Evolutionary conservation across 2,888 invertebrate species (phyloP), one percentile per base, ranked within the genome.

Genomic region (Synanthedon myopaeformis): DNA sequence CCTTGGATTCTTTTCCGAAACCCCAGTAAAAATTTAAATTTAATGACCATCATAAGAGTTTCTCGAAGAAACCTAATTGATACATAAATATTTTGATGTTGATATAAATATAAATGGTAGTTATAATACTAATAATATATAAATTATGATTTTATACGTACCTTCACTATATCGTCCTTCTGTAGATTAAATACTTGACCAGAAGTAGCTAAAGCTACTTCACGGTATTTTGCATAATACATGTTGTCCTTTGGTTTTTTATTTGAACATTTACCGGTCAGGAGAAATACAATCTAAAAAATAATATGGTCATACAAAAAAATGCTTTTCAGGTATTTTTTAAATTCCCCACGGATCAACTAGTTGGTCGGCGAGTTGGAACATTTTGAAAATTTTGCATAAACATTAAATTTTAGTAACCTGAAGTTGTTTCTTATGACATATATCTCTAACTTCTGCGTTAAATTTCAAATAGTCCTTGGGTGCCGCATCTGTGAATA

Each of bases 401-500:
- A 35, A 10, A 35, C 10, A 35, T 35, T 8, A 35, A 35, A 35
- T 10, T 35, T 35, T 35, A 10, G 35, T 35, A 8, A 79, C 80
- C 72, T 78, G 76, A 54, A 64, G 66, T 11, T 67, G 65, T 57
- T 75, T 76, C 35, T 62, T 70, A 1, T 61, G 61, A 0, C 79
- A 70, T 1, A 76, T 57, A 23, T 61, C 69, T 56, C 70, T 69
- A 1, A 81, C 66, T 41, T 56, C 54, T 3, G 70, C 66, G 51
- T 61, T 65, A 45, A 45, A 45, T 19, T 57, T 56, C 0, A 2
- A 0, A 4, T 61, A 53, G 51, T 83, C 83, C 35, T 69, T 65
- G 0, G 83, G 74, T 0, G 74, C 63, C 0, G 82, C 83, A 52
- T 84, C 83, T 10, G 82, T 83, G 13, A 79, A 79, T 0, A 83